phyloP scores from a whole-genome alignment of 1,140 invertebrate species.

The Drosophila subobscura region DNA sequence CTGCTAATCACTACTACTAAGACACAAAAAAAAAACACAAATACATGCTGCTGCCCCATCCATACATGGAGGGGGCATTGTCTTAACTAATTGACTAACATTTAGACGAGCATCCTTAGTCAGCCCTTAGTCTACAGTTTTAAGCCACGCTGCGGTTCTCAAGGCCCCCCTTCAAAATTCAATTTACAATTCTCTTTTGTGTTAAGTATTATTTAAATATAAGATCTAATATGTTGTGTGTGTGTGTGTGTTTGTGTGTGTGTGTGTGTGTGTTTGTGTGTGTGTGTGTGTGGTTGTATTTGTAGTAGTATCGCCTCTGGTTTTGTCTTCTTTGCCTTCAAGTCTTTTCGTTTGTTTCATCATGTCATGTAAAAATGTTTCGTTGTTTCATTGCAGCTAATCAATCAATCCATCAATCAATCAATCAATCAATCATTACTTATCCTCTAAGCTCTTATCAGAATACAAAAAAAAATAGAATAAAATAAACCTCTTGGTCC shows the following conservation, averaged over 20 bases:
- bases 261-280: slow-evolving; percentile 7
- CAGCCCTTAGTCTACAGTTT: slow-evolving; percentile 31
- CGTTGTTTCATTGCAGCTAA: slow-evolving; percentile 37
- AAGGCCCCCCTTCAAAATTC: slow-evolving; percentile 52
- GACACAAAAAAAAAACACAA: slow-evolving; percentile 22
- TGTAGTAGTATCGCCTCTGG: no score
- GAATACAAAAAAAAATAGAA: slow-evolving; percentile 13
- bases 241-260: slow-evolving; percentile 10
- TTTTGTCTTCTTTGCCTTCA: slow-evolving; percentile 6
- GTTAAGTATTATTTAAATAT: slow-evolving; percentile 3
- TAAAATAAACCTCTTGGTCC: slow-evolving; percentile 29
- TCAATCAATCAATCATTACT: no score
- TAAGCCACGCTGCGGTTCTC: slow-evolving; percentile 75
- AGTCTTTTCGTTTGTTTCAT: slow-evolving; percentile 23
- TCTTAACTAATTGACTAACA: slow-evolving; percentile 31
- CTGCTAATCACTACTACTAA: no score
- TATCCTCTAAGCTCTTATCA: no score
- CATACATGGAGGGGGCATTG: slow-evolving; percentile 7
- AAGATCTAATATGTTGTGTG: no score
- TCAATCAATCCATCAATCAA: no score
- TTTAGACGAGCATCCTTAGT: slow-evolving; percentile 13
- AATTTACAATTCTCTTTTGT: slow-evolving; percentile 55
- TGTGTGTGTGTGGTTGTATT: not conserved
- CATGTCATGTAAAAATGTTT: slow-evolving; percentile 40
- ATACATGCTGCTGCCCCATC: not conserved